phyloP scores from a whole-genome alignment of 1,140 invertebrate genomes.

The Solenopsis fugax region DNA sequence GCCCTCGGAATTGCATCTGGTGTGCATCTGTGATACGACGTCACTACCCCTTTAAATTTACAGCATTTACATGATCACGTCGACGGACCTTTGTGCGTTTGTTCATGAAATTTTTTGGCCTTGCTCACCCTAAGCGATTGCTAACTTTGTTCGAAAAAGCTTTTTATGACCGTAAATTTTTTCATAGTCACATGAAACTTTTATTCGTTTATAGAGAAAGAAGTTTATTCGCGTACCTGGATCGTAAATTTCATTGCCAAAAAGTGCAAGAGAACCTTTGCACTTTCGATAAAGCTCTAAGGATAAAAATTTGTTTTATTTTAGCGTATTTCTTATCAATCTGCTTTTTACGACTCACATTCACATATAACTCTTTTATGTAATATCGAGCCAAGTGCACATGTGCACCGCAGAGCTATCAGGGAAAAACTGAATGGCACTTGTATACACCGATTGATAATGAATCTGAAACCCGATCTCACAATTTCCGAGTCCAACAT shows the following conservation, averaged over 20 bases:
- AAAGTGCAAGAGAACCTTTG: background rate
- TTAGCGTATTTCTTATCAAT: slow-evolving; percentile 11
- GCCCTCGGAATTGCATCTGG: slow-evolving; percentile 78
- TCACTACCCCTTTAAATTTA: slow-evolving; percentile 67
- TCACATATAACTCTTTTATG: slow-evolving; percentile 4
- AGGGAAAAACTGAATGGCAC: background rate
- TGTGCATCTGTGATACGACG: slow-evolving; percentile 77
- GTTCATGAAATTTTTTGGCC: slow-evolving; percentile 4
- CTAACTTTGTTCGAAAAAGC: background rate
- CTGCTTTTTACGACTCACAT: slow-evolving; percentile 2
- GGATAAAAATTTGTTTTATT: slow-evolving; percentile 8
- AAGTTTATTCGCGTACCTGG: background rate
- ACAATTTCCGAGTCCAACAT: background rate
- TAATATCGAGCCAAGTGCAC: slow-evolving; percentile 2
- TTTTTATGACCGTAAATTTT: background rate
- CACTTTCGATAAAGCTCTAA: slow-evolving; percentile 8
- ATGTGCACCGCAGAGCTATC: background rate
- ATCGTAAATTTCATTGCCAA: slow-evolving; percentile 7
- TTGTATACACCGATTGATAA: background rate
- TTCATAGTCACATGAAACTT: background rate
- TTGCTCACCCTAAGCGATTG: background rate
- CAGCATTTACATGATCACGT: slow-evolving; percentile 13
- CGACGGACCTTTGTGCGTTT: background rate
- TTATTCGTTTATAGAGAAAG: background rate
- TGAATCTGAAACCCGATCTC: background rate